phyloP scores from a whole-genome alignment of 1,140 invertebrate genomes.

The Drosophila varians region DNA sequence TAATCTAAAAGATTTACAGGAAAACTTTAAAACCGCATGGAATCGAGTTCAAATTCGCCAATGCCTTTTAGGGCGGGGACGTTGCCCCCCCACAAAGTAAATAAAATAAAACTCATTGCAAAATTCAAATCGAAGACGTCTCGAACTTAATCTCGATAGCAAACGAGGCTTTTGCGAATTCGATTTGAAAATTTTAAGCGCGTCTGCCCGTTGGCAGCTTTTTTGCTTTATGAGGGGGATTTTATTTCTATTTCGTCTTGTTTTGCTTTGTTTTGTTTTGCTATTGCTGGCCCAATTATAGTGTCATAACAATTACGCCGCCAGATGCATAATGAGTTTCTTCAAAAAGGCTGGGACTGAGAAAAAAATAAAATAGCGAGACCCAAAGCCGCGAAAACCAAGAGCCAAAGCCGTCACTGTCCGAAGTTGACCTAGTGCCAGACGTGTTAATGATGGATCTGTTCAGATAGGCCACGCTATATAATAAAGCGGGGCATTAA shows the following conservation, averaged over 20 bases:
- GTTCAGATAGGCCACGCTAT: constrained; percentile 54
- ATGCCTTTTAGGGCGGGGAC: constrained; percentile 10
- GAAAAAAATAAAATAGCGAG: constrained; percentile 27
- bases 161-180: constrained; percentile 45
- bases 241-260: constrained; percentile 24
- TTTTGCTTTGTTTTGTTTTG: constrained; percentile 10
- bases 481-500: constrained; percentile 69
- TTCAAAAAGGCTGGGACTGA: constrained; percentile 41
- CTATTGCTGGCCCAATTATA: constrained; percentile 63
- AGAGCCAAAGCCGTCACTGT: constrained; percentile 29
- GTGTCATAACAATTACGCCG: constrained; percentile 71
- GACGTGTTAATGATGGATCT: constrained; percentile 78
- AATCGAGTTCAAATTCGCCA: constrained; percentile 6
- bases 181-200: constrained; percentile 61
- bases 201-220: constrained; percentile 55
- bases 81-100: constrained; percentile 2
- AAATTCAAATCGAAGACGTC: constrained; percentile 27
- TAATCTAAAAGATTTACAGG: too few species aligned
- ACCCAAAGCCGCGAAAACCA: constrained; percentile 21
- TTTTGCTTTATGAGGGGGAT: constrained; percentile 9
- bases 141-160: constrained; percentile 35
- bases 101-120: constrained; percentile 19
- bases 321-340: constrained; percentile 52
- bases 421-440: constrained; percentile 60
- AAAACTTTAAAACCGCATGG: too few species aligned